Evolutionary conservation across 2,888 invertebrate species (phyloP).

Genomic region (Dryococelus australis): DNA sequence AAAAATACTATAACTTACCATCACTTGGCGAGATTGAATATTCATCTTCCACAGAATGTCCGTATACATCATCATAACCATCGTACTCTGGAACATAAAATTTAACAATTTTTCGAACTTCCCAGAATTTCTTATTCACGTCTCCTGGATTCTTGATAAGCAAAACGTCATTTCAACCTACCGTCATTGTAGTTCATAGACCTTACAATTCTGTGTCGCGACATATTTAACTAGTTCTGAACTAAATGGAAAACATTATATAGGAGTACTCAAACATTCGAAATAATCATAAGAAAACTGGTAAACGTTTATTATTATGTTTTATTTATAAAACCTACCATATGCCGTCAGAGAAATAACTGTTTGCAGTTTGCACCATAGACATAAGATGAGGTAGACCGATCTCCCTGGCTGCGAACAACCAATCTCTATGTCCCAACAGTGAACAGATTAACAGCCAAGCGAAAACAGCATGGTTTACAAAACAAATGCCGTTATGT

Average conservation of each 20-base stretch:
- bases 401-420: no score
- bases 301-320: no score
- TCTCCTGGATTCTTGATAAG: not conserved
- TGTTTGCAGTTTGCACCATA: no score
- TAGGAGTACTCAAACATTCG: not conserved
- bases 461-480: no score
- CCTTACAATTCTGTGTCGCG: constrained; percentile 85
- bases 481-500: no score
- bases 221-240: constrained; percentile 66
- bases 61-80: constrained; percentile 89
- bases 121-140: not conserved
- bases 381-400: no score
- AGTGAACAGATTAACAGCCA: no score
- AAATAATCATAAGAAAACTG: no score
- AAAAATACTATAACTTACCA: constrained; percentile 54
- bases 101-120: not conserved
- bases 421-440: no score
- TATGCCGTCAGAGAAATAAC: no score
- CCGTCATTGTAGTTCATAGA: constrained; percentile 85
- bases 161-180: constrained; percentile 54
- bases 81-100: constrained; percentile 75
- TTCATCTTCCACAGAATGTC: constrained; percentile 94
- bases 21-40: constrained; percentile 90
- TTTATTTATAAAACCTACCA: no score
- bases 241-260: not conserved